Evolutionary conservation across 1,140 invertebrate species (phyloP), one percentile per base, ranked within the genome.

Genomic region (Battus philenor): DNA sequence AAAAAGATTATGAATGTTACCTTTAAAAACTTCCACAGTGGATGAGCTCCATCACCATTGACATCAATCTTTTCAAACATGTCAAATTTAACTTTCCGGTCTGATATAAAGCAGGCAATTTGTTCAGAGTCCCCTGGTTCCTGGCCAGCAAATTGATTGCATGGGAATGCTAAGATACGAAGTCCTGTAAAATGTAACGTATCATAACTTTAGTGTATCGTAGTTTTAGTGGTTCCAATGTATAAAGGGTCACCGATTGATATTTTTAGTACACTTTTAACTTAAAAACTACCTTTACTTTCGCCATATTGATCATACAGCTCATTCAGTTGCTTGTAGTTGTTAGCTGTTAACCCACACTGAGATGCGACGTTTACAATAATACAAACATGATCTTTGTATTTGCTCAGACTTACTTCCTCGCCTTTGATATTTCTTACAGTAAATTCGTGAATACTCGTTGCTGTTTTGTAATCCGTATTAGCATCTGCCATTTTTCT

Each of bases 331-430:
- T 94, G 90, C 49, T 91, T 91, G 77, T 97, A 97, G 79, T 97
- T 95, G 16, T 87, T 90, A 11, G 92, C 90, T 0, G 95, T 96
- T 15, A 93, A 89, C 2, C 94, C 94, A 85, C 96, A 97, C 54
- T 95, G 89, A n/a, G 94, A 95, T 1, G 96, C 95, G 9, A 97
- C 95, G 81, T 97, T 97, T 0, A 96, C 94, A 47, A 97, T 91
- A 20, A 97, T 87, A 10, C 90, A 87, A 7, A 95, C 92, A 74
- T 93, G 89, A 5, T 89, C 92, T 69, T 90, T 90, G 78, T 94
- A 96, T 63, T 90, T 90, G 34, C 91, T 90, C 43, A 96, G 65
- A 0, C 91, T 89, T 0, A 95, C 90, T 36, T 91, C 88, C 56
- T 94, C 90, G 4, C 93, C 94, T 60, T 92, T 87, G 18, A 95